phyloP scores from a whole-genome alignment of 2,113 vertebrate species.

The Micromys minutus region DNA sequence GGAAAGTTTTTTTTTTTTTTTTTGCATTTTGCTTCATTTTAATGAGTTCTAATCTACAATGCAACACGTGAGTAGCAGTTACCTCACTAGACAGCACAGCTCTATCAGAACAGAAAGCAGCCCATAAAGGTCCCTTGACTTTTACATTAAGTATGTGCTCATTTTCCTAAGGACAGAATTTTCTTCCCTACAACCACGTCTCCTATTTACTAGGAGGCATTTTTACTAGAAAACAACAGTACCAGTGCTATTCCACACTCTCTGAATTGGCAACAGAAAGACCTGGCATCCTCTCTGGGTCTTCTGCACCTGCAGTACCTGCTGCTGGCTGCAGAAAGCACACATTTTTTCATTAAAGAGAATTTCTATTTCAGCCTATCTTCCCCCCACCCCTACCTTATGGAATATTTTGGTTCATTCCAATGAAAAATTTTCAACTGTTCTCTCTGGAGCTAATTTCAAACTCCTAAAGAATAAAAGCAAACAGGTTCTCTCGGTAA shows the following conservation, averaged over 20 bases:
- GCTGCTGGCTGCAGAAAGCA: background rate
- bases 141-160: background rate
- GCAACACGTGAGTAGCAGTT: background rate
- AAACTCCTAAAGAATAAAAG: constrained; percentile 52
- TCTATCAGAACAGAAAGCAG: background rate
- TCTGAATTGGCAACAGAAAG: background rate
- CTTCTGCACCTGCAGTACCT: background rate
- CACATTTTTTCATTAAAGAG: background rate
- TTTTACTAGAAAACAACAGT: background rate
- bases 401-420: constrained; percentile 46
- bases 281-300: background rate
- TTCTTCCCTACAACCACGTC: background rate
- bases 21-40: background rate
- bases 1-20: no score
- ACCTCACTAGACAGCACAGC: background rate
- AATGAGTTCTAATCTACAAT: constrained; percentile 27
- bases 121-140: background rate
- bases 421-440: constrained; percentile 55
- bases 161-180: background rate
- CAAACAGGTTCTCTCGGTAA: constrained; percentile 49
- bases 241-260: background rate
- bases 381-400: background rate
- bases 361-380: background rate
- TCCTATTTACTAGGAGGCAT: background rate
- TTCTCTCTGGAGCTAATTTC: constrained; percentile 48